Evolutionary conservation across 2,797 vertebrate genomes (phyloP).

Genomic region (Pantherophis alleghaniensis): DNA sequence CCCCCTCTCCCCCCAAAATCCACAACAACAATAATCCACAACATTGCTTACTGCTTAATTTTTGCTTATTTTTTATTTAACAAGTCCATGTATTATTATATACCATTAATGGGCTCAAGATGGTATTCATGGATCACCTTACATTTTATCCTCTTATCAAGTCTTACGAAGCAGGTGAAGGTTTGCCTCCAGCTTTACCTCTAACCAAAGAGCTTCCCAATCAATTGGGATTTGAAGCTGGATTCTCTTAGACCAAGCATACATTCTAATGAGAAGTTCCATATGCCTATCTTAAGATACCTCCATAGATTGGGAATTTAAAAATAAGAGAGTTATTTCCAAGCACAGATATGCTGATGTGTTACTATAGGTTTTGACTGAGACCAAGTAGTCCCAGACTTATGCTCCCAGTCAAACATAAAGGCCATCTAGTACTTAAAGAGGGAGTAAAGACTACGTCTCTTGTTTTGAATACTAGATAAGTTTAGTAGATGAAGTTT

Average conservation of each 20-base stretch:
- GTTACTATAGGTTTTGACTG: not conserved
- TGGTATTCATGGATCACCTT: not conserved
- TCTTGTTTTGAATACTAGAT: not conserved
- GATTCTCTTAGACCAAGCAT: not conserved
- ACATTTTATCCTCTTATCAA: not conserved
- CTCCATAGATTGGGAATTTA: not conserved
- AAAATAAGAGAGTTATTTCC: not conserved
- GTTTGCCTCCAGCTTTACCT: no score
- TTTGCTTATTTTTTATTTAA: not conserved
- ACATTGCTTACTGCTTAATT: not conserved
- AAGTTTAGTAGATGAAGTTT: not conserved
- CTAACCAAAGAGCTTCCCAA: not conserved
- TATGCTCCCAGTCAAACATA: not conserved
- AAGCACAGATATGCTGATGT: not conserved
- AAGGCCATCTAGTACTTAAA: not conserved
- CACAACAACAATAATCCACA: not conserved
- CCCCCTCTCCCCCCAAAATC: fast-evolving
- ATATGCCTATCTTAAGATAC: not conserved
- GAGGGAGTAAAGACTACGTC: not conserved
- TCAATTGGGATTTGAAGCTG: not conserved
- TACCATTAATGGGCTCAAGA: not conserved
- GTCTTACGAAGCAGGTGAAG: not conserved
- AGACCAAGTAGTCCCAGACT: not conserved
- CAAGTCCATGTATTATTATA: not conserved
- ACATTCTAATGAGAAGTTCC: not conserved